Evolutionary conservation across 2,797 vertebrate species (phyloP), one percentile per base, ranked within the genome.

Genomic region (Podarcis lilfordi): DNA sequence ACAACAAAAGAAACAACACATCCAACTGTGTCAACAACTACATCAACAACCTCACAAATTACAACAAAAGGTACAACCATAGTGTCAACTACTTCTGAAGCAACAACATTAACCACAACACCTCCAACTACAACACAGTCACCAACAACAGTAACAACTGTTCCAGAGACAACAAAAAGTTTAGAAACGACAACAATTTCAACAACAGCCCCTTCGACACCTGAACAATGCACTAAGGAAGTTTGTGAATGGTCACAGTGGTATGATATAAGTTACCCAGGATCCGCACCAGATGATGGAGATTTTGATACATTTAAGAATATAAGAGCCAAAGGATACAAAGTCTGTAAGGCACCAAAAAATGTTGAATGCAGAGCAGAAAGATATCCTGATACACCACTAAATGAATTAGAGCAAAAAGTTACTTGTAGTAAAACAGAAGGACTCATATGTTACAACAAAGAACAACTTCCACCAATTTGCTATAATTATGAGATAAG

Each of bases 261-360:
- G 97, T 93, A 97, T 0, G 96, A 97, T 0, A 71, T 87, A 15
- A 92, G 93, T 85, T 97, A 96, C 0, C 97, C 97, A 0, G 87
- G 19, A 0, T 50, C 95, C 0, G 91, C 5, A 2, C 93, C 64
- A 0, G 0, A 96, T 1, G 88, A 96, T 3, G 97, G 97, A 35
- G 97, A 97, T 1, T 97, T 97, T 27, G 97, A 97, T 5, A 97
- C 96, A 0, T 88, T 97, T 1, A 0, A 88, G 0, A 95, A 97
- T 0, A 91, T 97, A 1, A 25, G 84, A 89, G 61, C 91, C 0
- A 15, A 92, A 0, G 97, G 97, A 1, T 95, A 96, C 1, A 4
- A 72, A 23, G 89, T 97, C 0, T 97, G 97, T 0, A 5, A 90
- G 25, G 87, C 0, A 50, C 96, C 96, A 43, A 85, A 5, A 0